Conservation (phyloP, 2,888 invertebrate genomes). For the Diachrysia chrysitis region DNA sequence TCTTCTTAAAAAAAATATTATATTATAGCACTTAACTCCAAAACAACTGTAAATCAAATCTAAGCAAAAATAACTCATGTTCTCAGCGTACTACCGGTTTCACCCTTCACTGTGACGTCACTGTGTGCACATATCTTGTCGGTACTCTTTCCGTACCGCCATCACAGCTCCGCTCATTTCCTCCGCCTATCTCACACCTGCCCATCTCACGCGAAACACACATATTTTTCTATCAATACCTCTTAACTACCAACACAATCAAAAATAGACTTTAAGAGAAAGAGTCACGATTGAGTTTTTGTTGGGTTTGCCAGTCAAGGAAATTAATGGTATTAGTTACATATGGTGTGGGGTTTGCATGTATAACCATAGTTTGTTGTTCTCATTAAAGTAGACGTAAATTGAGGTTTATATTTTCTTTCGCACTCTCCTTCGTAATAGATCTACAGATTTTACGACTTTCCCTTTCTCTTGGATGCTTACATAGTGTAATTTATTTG, state of each 20-base stretch:
- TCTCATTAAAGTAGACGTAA: conserved; percentile 45
- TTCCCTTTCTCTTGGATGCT: background rate
- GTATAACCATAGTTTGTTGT: conserved; percentile 34
- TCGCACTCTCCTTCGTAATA: background rate
- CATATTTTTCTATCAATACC: conserved; percentile 74
- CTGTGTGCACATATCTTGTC: background rate
- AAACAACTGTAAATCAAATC: background rate
- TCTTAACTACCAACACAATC: conserved; percentile 26
- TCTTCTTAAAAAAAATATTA: no score
- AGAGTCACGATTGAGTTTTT: conserved; percentile 10
- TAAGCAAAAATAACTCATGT: background rate
- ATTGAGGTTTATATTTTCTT: conserved; percentile 24
- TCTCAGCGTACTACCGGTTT: background rate
- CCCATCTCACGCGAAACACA: conserved; percentile 71
- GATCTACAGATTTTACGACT: background rate
- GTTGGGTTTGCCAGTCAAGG: conserved; percentile 36
- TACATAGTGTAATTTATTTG: background rate
- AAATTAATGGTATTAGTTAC: conserved; percentile 63
- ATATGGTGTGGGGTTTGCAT: conserved; percentile 55
- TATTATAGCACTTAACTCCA: no score
- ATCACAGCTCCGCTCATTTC: conserved; percentile 59
- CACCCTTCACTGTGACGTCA: conserved; percentile 1
- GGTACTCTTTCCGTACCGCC: conserved; percentile 49
- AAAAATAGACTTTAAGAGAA: conserved; percentile 24
- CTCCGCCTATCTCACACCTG: conserved; percentile 64